Base-by-base conservation (phyloP, 2,888 invertebrate genomes). In the Cacoxenus indagator region DNA sequence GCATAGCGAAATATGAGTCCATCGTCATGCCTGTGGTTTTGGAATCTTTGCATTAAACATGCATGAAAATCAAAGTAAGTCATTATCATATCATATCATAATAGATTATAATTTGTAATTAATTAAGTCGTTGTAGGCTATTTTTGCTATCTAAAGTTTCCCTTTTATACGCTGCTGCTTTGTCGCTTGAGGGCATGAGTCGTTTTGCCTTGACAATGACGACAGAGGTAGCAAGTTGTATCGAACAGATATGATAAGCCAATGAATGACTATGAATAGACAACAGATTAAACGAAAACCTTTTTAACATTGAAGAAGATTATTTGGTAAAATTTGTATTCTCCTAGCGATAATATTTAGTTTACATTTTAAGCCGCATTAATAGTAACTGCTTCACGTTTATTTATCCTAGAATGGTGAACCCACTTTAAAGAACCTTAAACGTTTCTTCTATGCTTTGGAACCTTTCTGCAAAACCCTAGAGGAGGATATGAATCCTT, bases 391-490 rank as follows among this genome's bases (percentile, higher is more conserved):
- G n/a, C 46, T 64, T 22, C 22, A 24, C 37, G 48, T 37, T 46
- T 65, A 65, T 29, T 54, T 43, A 46, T 70, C 77, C 45, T 76
- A 86, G 85, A 89, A 88, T 66, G 90, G 90, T 8, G 90, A 90
- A 55, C 90, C 89, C 67, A 90, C 92, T 75, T 91, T 92, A 0
- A 91, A 91, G 17, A 92, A 92, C 65, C 89, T 92, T 1, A 92
- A 92, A 75, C 90, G 93, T 65, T 92, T 94, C 89, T 95, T 95
- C 85, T 94, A 94, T 85, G 94, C 95, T 0, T 85, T 95, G 71
- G 94, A 95, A 86, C 92, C 92, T 70, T 95, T 94, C 84, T 94
- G 93, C 80, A 94, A 95, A 85, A 93, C 94, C 87, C 88, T 95
- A 48, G 93, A 92, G 73, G 91, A 92, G 64, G 92, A 91, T 17